Evolutionary conservation across 2,113 vertebrate species (phyloP).

Genomic region (Chloropsis cyanopogon): DNA sequence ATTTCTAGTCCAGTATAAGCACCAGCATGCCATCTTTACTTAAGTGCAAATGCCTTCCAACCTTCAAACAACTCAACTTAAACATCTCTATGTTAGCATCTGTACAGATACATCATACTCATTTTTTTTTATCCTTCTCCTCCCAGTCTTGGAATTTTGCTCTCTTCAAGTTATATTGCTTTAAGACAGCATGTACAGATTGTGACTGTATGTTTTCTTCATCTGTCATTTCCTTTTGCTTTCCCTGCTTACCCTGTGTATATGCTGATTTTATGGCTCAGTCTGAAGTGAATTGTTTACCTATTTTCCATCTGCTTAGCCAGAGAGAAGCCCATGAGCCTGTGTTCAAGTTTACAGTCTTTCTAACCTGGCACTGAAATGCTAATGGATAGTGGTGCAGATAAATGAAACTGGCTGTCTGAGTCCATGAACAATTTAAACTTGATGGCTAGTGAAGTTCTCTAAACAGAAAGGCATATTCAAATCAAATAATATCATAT

Average conservation of each 20-base stretch:
- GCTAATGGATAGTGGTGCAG: neutral
- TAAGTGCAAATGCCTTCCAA: neutral
- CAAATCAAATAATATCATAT: neutral
- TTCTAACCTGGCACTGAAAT: neutral
- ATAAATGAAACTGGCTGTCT: neutral
- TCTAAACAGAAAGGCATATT: neutral
- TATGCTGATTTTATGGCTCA: conserved; percentile 14
- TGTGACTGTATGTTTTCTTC: neutral
- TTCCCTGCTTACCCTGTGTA: neutral
- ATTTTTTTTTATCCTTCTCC: neutral
- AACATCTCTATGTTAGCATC: neutral
- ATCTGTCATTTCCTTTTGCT: neutral
- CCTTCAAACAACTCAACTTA: neutral
- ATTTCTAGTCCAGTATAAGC: neutral
- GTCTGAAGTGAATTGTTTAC: neutral
- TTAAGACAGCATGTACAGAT: neutral
- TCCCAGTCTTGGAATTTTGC: neutral
- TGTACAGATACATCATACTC: neutral
- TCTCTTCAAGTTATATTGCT: neutral
- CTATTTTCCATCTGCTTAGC: neutral
- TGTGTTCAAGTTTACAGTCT: neutral
- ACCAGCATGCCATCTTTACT: neutral
- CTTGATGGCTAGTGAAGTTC: neutral
- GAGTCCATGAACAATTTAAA: neutral
- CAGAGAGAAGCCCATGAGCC: neutral